These are phyloP conservation scores for Poeciliopsis prolifica DNA, from an alignment of 2,113 vertebrate genomes.

Conservation along the genomic window DNA sequence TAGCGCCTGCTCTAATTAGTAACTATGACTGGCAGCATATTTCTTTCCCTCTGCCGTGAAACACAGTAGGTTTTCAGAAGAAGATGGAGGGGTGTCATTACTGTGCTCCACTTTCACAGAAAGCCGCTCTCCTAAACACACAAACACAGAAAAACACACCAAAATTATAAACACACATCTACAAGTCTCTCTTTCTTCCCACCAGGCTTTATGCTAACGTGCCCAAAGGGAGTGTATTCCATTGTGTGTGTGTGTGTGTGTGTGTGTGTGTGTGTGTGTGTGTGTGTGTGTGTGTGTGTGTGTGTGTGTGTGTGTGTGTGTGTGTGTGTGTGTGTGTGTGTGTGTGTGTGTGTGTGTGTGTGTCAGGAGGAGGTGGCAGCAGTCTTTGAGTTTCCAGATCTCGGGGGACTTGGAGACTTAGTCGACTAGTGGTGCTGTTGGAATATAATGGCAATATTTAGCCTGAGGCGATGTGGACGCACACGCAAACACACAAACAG, in stretches of 20 bases:
- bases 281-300: background rate
- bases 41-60: conserved; percentile 13
- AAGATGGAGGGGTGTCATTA: conserved; percentile 35
- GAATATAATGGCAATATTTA: conserved; percentile 70
- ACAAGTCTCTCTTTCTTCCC: conserved; percentile 20
- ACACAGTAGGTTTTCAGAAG: conserved; percentile 29
- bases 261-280: too few species aligned
- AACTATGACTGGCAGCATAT: conserved; percentile 33
- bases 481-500: conserved; percentile 32
- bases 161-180: conserved; percentile 45
- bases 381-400: conserved; percentile 66
- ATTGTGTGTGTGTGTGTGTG: background rate
- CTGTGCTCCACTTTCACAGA: conserved; percentile 22
- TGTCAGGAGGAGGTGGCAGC: conserved; percentile 37
- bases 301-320: background rate
- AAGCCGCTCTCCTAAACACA: conserved; percentile 8
- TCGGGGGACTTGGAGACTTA: conserved; percentile 57
- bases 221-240: conserved; percentile 32
- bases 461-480: conserved; percentile 63
- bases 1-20: conserved; percentile 26
- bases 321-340: background rate
- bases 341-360: background rate
- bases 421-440: conserved; percentile 61
- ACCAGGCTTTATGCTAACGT: conserved; percentile 40
- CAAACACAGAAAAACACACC: conserved; percentile 25